These are phyloP conservation scores for Tenthredo amoena DNA, from an alignment of 2,888 invertebrate genomes.

Conservation along the genomic window DNA sequence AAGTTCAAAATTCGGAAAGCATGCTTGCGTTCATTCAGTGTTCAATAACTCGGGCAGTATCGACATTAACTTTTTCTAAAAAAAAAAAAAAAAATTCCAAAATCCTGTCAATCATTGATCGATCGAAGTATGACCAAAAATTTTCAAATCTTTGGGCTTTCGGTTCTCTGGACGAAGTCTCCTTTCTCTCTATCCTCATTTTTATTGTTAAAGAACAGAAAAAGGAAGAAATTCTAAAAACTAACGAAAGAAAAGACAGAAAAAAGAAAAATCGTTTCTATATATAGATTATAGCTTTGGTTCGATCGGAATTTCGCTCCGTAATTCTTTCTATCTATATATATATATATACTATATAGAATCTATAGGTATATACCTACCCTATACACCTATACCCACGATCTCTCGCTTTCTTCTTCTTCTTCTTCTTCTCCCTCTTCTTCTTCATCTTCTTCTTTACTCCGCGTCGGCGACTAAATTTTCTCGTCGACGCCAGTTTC, in stretches of 20 bases:
- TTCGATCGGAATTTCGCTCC: not conserved
- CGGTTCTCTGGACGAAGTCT: not conserved
- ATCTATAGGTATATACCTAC: conserved; percentile 55
- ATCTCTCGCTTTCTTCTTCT: not conserved
- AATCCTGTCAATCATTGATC: too few species aligned
- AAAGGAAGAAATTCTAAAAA: not conserved
- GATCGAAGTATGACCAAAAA: too few species aligned
- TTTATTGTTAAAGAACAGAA: not conserved
- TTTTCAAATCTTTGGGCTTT: not conserved
- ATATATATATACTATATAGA: too few species aligned
- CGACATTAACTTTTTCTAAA: not conserved
- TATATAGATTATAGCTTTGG: not conserved
- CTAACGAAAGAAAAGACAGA: not conserved
- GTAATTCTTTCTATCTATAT: conserved; percentile 61
- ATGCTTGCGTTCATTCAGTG: too few species aligned
- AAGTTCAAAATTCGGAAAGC: too few species aligned
- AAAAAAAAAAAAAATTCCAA: not conserved
- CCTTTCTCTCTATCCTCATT: not conserved
- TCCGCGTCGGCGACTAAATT: too few species aligned
- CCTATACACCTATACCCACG: not conserved
- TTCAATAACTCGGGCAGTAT: too few species aligned
- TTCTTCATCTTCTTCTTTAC: too few species aligned
- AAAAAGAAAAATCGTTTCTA: not conserved
- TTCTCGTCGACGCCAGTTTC: too few species aligned
- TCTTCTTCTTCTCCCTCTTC: not conserved